Evolutionary conservation across 1,140 invertebrate species (phyloP), one percentile per base, ranked within the genome.

Genomic region (Drosophila parabipectinata): DNA sequence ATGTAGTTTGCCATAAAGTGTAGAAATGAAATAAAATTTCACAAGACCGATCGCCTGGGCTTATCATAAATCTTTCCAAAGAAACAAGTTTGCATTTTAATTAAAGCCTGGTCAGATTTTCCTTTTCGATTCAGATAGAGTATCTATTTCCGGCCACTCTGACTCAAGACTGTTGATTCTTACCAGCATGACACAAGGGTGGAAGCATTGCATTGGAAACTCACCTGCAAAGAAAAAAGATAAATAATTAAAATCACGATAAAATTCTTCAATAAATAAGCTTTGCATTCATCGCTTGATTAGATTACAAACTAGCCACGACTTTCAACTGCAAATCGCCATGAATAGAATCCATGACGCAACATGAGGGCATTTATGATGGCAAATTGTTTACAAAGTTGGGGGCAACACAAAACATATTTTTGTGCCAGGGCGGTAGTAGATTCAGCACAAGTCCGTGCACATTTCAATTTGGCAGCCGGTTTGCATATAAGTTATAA

Each of bases 391-490:
- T 84, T 58, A 58, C 60, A 59, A 62, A 84, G 76, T 77, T 72
- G 80, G 62, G 55, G 61, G 58, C 64, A 67, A 41, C 30, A 48
- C 73, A 72, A 64, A 56, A 77, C 34, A 64, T 44, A 12, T 21
- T 21, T 21, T 21, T 3, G 21, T 21, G 30, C 0, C 34, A 12
- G 50, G 39, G 21, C 21, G 44, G 28, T 48, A 37, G 4, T 57
- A 73, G 73, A 64, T 66, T 63, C 60, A 61, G 74, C 69, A 61
- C 57, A 54, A 63, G 32, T 77, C 74, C 73, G 71, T 41, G 71
- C 69, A 79, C 74, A 87, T 75, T 85, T 85, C 78, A 85, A 87
- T 82, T 85, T 85, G 66, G 78, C 82, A 78, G 77, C 58, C 71
- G 60, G 63, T 87, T 81, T 85, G 73, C 82, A 87, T 81, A 81